phyloP scores from a whole-genome alignment of 2,797 vertebrate species.

The Prunella strophiata region DNA sequence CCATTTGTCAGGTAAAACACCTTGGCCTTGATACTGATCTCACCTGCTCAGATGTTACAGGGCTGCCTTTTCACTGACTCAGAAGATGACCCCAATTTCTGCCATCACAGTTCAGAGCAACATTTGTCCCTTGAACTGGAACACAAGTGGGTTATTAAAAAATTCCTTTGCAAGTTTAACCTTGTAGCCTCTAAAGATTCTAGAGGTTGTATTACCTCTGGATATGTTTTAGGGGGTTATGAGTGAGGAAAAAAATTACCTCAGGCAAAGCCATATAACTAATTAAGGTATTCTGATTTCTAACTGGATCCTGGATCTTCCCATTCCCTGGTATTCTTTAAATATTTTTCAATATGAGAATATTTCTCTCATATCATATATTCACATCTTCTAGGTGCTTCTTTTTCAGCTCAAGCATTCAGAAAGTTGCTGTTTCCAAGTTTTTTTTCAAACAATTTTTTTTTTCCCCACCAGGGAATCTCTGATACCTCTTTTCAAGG shows the following conservation, averaged over 20 bases:
- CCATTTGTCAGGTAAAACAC: background rate
- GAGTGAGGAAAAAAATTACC: background rate
- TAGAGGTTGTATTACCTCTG: too few species aligned
- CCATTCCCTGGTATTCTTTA: background rate
- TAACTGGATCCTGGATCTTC: background rate
- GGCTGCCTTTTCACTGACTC: background rate
- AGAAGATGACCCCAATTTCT: slow-evolving; percentile 21
- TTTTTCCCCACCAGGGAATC: background rate
- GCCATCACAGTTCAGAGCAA: background rate
- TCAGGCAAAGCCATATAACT: background rate
- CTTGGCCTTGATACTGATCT: background rate
- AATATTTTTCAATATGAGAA: background rate
- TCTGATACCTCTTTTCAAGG: background rate
- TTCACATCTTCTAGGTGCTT: background rate
- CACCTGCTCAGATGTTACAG: background rate
- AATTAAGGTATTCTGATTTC: background rate
- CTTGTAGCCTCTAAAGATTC: background rate
- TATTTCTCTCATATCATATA: background rate
- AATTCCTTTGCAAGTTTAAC: slow-evolving; percentile 1
- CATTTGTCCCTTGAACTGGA: background rate
- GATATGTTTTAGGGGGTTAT: background rate
- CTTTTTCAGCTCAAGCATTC: background rate
- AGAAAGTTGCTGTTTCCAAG: background rate
- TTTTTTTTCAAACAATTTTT: background rate
- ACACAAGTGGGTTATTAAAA: background rate